Evolutionary conservation across 2,113 vertebrate species (phyloP).

Genomic region (Pedetes capensis): DNA sequence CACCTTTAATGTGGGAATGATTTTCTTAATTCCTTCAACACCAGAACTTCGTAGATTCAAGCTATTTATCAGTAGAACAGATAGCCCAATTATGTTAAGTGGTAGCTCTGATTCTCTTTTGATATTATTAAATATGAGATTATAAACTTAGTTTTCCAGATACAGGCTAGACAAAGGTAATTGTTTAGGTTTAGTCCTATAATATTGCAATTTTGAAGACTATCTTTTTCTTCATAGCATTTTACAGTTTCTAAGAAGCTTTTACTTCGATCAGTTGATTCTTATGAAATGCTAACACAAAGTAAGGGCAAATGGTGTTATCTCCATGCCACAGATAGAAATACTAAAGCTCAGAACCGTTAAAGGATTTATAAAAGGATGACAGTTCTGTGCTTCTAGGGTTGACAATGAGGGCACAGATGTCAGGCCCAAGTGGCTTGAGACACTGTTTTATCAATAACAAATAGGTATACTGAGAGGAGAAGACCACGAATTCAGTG

Average conservation of each 20-base stretch:
- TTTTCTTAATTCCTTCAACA: slow-evolving; percentile 58
- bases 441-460: neutral
- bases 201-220: neutral
- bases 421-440: neutral
- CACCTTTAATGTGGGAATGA: slow-evolving; percentile 55
- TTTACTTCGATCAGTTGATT: neutral
- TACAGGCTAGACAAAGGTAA: neutral
- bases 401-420: neutral
- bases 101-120: neutral
- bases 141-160: neutral
- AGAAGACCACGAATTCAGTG: neutral
- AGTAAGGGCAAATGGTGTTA: neutral
- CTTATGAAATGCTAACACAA: neutral
- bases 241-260: neutral
- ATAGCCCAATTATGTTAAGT: neutral
- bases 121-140: neutral
- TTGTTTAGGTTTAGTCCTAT: neutral
- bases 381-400: neutral
- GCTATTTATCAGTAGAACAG: neutral
- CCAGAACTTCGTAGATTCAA: neutral
- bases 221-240: neutral
- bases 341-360: neutral
- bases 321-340: neutral
- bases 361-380: neutral
- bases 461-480: neutral